phyloP scores from a whole-genome alignment of 2,888 invertebrate genomes.

The Drosophila kanekoi region DNA sequence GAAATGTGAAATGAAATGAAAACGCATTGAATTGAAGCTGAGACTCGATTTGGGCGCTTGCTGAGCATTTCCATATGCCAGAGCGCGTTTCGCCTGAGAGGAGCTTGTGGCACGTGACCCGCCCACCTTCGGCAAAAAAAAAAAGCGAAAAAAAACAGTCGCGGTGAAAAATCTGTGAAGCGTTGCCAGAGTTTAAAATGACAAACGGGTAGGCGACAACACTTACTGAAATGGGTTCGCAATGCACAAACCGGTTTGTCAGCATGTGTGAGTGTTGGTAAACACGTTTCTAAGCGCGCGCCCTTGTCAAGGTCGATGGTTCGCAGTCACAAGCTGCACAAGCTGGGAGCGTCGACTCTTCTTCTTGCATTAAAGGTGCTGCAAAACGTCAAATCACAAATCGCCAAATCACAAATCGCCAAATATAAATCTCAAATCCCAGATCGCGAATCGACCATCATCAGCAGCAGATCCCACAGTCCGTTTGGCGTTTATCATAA shows the following conservation, averaged over 20 bases:
- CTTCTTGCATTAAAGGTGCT: neutral
- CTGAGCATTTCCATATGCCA: neutral
- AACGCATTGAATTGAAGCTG: conserved; percentile 11
- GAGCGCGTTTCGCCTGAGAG: neutral
- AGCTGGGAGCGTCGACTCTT: conserved; percentile 19
- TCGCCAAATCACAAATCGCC: conserved; percentile 4
- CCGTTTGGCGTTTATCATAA: conserved; percentile 49
- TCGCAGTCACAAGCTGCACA: conserved; percentile 19
- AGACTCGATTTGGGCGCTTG: neutral
- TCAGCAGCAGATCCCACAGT: neutral
- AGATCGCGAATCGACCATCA: conserved; percentile 23
- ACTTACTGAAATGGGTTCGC: neutral
- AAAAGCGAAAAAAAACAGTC: neutral
- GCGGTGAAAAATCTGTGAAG: conserved; percentile 11
- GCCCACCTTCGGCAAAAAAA: neutral
- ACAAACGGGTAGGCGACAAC: neutral
- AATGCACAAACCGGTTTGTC: conserved; percentile 56
- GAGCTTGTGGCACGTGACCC: conserved; percentile 1
- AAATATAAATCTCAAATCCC: no score
- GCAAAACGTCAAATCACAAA: neutral
- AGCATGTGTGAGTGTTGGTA: conserved; percentile 35
- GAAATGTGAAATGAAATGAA: conserved; percentile 12
- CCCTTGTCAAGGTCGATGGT: conserved; percentile 72
- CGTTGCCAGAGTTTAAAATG: conserved; percentile 5
- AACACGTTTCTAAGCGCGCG: conserved; percentile 62